These are phyloP conservation scores for Tinea pellionella DNA, from an alignment of 2,888 invertebrate species.

Conservation along the genomic window DNA sequence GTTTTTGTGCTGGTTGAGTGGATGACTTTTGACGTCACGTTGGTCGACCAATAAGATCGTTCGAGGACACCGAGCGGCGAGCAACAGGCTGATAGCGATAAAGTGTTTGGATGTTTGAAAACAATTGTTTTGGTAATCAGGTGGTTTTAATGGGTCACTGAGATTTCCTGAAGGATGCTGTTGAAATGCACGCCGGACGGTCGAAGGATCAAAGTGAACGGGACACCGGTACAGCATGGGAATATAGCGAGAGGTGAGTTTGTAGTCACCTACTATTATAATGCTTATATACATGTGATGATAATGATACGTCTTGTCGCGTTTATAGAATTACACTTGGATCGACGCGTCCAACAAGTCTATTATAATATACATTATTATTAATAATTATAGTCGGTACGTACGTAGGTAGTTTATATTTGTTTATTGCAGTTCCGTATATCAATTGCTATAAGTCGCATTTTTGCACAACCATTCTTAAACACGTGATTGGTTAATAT, in stretches of 20 bases:
- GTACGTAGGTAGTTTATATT: too few species aligned
- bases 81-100: slow-evolving; percentile 23
- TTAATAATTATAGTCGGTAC: too few species aligned
- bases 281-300: not conserved
- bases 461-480: too few species aligned
- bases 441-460: too few species aligned
- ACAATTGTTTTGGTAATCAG: slow-evolving; percentile 29
- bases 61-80: slow-evolving; percentile 25
- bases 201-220: slow-evolving; percentile 62
- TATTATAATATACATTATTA: too few species aligned
- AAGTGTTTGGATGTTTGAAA: slow-evolving; percentile 22
- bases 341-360: too few species aligned
- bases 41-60: slow-evolving; percentile 50
- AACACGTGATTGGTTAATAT: too few species aligned
- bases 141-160: slow-evolving; percentile 38
- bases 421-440: too few species aligned
- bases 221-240: slow-evolving; percentile 38
- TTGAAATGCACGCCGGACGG: slow-evolving; percentile 65
- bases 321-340: too few species aligned
- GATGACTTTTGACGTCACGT: slow-evolving; percentile 60
- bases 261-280: slow-evolving; percentile 15
- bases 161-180: slow-evolving; percentile 40
- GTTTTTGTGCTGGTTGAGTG: slow-evolving; percentile 36
- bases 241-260: slow-evolving; percentile 62
- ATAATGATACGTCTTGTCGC: too few species aligned